These are phyloP conservation scores for Chelonia mydas DNA, from an alignment of 2,797 vertebrate genomes.

Conservation along the genomic window DNA sequence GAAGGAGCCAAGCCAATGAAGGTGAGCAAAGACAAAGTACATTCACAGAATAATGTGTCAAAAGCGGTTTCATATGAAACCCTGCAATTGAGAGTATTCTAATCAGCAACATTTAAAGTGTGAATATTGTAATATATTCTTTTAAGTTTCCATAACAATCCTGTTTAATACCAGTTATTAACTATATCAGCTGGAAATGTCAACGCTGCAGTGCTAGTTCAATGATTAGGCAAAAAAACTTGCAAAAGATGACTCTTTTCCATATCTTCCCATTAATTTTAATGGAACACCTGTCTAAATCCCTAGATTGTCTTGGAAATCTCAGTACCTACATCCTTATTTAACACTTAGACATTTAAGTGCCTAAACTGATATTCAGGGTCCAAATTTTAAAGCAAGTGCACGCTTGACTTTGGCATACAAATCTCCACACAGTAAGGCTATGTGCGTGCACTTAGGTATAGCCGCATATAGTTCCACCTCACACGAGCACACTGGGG, in stretches of 20 bases:
- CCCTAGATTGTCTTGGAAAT: not conserved
- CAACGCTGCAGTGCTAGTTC: not conserved
- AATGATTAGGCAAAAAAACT: not conserved
- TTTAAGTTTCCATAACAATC: not conserved
- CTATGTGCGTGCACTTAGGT: not conserved
- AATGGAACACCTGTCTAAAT: not conserved
- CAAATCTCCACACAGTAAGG: not conserved
- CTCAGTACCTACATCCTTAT: not conserved
- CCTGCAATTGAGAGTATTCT: not conserved
- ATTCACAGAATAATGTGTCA: not conserved
- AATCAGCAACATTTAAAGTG: not conserved
- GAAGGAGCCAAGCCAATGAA: constrained; percentile 92
- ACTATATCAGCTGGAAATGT: not conserved
- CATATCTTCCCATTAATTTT: not conserved
- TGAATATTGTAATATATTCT: not conserved
- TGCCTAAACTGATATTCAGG: not conserved
- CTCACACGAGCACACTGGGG: not conserved
- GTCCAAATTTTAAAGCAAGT: not conserved
- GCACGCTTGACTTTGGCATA: not conserved
- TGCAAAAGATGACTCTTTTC: not conserved
- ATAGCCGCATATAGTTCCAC: not conserved
- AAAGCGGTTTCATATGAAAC: not conserved
- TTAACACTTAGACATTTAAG: not conserved
- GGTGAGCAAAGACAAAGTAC: constrained; percentile 77
- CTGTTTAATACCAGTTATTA: constrained; percentile 8